Conservation (phyloP, 2,888 invertebrate species). For the Megalurothrips usitatus region DNA sequence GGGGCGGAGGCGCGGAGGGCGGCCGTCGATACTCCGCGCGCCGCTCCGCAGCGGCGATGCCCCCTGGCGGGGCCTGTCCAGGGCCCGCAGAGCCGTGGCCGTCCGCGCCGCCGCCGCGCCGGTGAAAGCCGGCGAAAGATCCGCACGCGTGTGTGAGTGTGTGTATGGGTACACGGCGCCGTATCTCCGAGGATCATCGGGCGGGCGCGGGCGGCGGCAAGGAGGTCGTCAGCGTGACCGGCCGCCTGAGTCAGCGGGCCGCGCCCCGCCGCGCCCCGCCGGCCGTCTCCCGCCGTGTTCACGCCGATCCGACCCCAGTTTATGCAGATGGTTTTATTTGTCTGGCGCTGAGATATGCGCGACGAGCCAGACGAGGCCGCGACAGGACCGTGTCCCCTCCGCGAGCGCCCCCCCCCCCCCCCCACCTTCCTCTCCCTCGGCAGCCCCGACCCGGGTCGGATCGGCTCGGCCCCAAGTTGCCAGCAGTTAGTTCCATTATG, state of each 20-base stretch:
- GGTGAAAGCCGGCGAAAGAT: no score
- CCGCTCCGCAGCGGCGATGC: no score
- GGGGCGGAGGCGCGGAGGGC: no score
- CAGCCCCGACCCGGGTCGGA: conserved; percentile 39
- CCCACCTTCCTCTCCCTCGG: no score
- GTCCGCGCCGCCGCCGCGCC: no score
- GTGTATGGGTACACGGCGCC: no score
- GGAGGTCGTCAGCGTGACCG: background rate
- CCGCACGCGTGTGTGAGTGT: no score
- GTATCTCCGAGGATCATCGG: background rate
- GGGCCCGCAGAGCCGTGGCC: no score
- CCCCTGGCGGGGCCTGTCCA: no score
- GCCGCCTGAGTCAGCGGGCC: no score
- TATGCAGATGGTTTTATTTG: conserved; percentile 26
- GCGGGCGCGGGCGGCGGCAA: background rate
- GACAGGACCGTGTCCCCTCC: conserved; percentile 4
- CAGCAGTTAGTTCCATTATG: conserved; percentile 39
- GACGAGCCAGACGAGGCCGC: conserved; percentile 29
- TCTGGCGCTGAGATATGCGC: conserved; percentile 30
- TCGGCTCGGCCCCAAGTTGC: conserved; percentile 40
- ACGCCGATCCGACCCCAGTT: background rate
- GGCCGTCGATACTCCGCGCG: no score
- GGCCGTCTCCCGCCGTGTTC: conserved; percentile 19
- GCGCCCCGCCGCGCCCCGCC: no score
- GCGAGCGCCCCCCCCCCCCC: conserved; percentile 41